Evolutionary conservation across 2,113 vertebrate species (phyloP), one percentile per base, ranked within the genome.

Genomic region (Gopherus evgoodei): DNA sequence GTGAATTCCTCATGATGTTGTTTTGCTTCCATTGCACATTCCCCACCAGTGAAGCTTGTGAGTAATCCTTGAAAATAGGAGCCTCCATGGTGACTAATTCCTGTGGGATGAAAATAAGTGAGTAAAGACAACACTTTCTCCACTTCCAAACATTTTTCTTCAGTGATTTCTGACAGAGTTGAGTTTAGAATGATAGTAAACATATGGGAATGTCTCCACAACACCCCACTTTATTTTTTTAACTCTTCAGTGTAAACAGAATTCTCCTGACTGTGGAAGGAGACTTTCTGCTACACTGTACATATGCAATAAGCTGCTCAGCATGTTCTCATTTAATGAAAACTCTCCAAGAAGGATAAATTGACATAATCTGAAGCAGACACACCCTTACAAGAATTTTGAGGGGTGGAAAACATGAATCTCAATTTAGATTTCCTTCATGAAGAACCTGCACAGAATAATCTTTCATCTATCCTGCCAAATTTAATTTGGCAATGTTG

Each of bases 1-100:
- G 5, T 84, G 88, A 94, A 92, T 97, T 92, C n/a, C 72, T 75
- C 44, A 93, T 80, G 88, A 85, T 96, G 94, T 6, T 97, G 78
- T 38, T 96, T 95, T 95, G 85, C 94, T 98, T 96, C 83, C 95
- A 79, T 96, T 97, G 96, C 97, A 97, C 96, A 97, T 95, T 91
- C 85, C 96, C 87, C 65, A 59, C 76, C 96, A 92, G 11, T 54
- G 65, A 95, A 91, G 96, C 81, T 11, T 75, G 49, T 89, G 97
- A 98, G 93, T 98, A 97, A 97, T 92, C 95, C 90, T 91, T 38
- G 81, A 96, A 97, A 92, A 95, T 95, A 96, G 93, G 53, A 84
- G 90, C 98, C 97, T 98, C 98, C 98, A 98, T 98, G 97, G 98
- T 88, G 95, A 98, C 94, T 57, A 96, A 96, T 50, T 62, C 81